Conservation (phyloP, 2,888 invertebrate species). For the Strigamia maritima region DNA sequence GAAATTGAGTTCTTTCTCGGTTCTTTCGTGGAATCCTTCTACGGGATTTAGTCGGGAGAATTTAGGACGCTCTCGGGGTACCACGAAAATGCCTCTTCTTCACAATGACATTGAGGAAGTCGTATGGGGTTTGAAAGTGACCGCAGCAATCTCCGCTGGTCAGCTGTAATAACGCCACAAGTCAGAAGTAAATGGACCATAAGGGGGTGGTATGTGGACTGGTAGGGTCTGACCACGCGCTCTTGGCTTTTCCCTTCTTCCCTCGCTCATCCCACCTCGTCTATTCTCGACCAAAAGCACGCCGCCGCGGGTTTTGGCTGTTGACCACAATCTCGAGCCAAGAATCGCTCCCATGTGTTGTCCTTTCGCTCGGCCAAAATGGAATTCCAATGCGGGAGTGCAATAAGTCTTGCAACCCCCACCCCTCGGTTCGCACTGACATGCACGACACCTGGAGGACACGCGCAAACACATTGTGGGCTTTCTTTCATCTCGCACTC, state of each 20-base stretch:
- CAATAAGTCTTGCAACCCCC: conserved; percentile 6
- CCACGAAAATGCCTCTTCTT: conserved; percentile 17
- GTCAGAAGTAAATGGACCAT: conserved; percentile 32
- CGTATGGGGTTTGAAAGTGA: conserved; percentile 31
- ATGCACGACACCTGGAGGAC: conserved; percentile 31
- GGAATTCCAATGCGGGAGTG: not conserved
- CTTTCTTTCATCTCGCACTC: not conserved
- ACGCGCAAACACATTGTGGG: not conserved
- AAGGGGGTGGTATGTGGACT: conserved; percentile 2
- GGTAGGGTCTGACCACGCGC: conserved; percentile 18
- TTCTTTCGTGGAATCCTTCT: too few relatives aligned
- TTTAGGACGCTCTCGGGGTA: conserved; percentile 22
- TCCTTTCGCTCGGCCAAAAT: conserved; percentile 6
- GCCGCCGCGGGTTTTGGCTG: conserved; percentile 34
- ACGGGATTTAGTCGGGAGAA: not conserved
- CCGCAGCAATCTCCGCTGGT: conserved; percentile 34
- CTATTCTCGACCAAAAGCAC: conserved; percentile 16
- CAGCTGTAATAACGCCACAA: conserved; percentile 32
- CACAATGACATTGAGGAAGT: conserved; percentile 34
- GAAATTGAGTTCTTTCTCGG: too few relatives aligned
- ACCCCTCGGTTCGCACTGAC: conserved; percentile 17
- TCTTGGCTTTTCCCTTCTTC: not conserved
- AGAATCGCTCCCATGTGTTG: conserved; percentile 30
- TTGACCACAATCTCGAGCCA: conserved; percentile 30
- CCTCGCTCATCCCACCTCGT: not conserved